phyloP scores from a whole-genome alignment of 2,113 vertebrate species.

The Prionailurus viverrinus region DNA sequence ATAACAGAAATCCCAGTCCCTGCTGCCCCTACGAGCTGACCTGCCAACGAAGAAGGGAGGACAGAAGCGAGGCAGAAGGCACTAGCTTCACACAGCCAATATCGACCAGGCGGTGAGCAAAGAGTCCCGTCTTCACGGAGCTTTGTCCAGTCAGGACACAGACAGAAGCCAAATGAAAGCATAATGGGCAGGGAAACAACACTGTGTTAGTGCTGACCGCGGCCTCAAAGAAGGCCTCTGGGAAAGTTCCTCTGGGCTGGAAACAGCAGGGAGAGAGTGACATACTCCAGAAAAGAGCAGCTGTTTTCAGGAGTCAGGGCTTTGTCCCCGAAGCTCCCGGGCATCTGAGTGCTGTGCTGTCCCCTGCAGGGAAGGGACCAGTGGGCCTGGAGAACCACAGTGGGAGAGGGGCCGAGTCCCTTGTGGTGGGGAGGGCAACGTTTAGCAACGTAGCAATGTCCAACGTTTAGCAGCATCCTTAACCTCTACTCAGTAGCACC shows the following conservation, averaged over 20 bases:
- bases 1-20: not conserved
- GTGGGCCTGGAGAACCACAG: not conserved
- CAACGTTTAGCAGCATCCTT: not conserved
- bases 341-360: not conserved
- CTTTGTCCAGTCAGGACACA: not conserved
- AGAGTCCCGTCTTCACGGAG: not conserved
- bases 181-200: not conserved
- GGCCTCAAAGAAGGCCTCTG: not conserved
- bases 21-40: not conserved
- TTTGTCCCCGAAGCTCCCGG: not conserved
- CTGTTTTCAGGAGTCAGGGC: not conserved
- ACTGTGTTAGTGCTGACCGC: not conserved
- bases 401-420: not conserved
- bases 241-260: not conserved
- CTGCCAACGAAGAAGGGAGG: not conserved
- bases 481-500: not conserved
- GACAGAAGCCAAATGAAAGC: not conserved
- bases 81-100: not conserved
- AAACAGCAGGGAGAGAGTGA: not conserved
- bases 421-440: no score
- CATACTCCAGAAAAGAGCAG: not conserved
- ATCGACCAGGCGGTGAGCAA: not conserved
- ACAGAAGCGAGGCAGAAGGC: not conserved
- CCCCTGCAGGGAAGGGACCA: not conserved
- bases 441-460: no score